Percentiles rank a stretch among this genome's conserved stretches.
These are phyloP conservation scores for Pipa parva DNA, from an alignment of 2,113 vertebrate species.

Conservation along the genomic window DNA sequence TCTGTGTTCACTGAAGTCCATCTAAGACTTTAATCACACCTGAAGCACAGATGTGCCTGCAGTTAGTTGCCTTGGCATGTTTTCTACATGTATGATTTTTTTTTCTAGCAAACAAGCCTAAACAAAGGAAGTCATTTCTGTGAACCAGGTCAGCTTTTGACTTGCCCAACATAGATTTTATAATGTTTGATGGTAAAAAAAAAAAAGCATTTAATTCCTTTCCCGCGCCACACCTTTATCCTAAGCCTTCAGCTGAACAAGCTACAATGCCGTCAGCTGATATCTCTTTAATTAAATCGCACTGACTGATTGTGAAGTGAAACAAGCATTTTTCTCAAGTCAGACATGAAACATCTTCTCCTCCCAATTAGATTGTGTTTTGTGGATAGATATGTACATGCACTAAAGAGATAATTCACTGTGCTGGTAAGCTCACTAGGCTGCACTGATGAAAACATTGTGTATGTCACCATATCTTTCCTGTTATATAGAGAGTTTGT, in stretches of 20 bases:
- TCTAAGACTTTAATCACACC: not conserved
- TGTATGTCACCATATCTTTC: too few species aligned
- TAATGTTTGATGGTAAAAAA: not conserved
- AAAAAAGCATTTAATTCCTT: not conserved
- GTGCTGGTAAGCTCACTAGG: too few species aligned
- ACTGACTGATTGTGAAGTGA: too few species aligned
- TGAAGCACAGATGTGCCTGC: not conserved
- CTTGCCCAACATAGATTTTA: not conserved
- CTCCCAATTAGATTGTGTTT: not conserved
- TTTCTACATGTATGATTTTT: not conserved
- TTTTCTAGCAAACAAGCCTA: conserved; percentile 19
- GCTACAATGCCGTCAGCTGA: conserved; percentile 3
- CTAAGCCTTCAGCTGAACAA: not conserved
- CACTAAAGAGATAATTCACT: too few species aligned
- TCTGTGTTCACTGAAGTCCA: too few species aligned
- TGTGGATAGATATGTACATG: too few species aligned
- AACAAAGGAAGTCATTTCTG: conserved; percentile 24
- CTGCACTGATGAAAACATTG: too few species aligned
- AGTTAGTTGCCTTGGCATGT: not conserved
- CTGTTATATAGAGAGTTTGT: too few species aligned
- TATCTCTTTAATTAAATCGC: not conserved
- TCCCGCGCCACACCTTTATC: conserved; percentile 31
- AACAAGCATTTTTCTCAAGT: too few species aligned
- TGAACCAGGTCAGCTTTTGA: conserved; percentile 21
- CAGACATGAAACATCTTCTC: too few species aligned